phyloP scores from a whole-genome alignment of 2,888 invertebrate genomes.

The Raillietiella orientalis region DNA sequence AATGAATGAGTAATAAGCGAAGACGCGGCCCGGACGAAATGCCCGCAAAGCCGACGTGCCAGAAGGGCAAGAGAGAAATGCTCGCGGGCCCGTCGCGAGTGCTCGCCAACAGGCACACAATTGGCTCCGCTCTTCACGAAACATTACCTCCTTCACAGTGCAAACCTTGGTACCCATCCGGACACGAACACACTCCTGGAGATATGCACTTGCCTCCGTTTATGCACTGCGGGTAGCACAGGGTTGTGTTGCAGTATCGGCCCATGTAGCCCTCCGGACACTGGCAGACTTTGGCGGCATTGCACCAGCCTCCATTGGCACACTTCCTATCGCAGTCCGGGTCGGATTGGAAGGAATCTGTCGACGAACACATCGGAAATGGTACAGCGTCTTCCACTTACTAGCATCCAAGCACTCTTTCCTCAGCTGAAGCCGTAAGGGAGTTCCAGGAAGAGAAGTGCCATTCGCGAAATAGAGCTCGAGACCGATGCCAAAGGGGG shows the following conservation, averaged over 20 bases:
- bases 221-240: slow-evolving; percentile 73
- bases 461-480: slow-evolving; percentile 39
- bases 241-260: slow-evolving; percentile 52
- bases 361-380: too few relatives aligned
- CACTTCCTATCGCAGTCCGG: slow-evolving; percentile 63
- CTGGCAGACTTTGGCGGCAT: slow-evolving; percentile 47
- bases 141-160: slow-evolving; percentile 81
- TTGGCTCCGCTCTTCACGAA: too few relatives aligned
- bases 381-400: too few relatives aligned
- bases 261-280: slow-evolving; percentile 74
- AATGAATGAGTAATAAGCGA: too few relatives aligned
- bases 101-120: too few relatives aligned
- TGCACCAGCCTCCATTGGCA: slow-evolving; percentile 52
- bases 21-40: too few relatives aligned
- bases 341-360: slow-evolving; percentile 29
- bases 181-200: slow-evolving; percentile 58
- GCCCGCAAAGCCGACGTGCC: too few relatives aligned
- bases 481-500: slow-evolving; percentile 54
- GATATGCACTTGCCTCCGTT: slow-evolving; percentile 72
- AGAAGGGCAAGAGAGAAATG: too few relatives aligned
- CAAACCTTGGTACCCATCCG: slow-evolving; percentile 58
- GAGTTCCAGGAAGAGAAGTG: slow-evolving; percentile 49
- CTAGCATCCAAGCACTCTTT: slow-evolving; percentile 82
- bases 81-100: too few relatives aligned
- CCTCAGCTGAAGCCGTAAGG: slow-evolving; percentile 47